Conservation (phyloP, 2,797 vertebrate genomes). For the Trematomus bernacchii region DNA sequence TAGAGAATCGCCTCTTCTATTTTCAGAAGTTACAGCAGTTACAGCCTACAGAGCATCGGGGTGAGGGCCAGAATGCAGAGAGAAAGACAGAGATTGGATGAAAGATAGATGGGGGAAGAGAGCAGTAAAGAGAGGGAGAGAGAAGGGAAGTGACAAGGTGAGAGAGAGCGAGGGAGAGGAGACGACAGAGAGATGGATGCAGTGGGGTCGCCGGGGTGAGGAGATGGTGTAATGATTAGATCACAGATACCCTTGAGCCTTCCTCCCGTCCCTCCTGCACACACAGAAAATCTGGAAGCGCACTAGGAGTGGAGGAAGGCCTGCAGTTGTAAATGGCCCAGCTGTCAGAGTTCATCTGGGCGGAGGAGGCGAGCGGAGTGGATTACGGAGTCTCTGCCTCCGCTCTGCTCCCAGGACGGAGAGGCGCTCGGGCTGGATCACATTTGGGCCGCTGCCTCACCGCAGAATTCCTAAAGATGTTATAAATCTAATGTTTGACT, state of each 20-base stretch:
- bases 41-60: conserved; percentile 45
- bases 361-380: conserved; percentile 64
- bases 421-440: conserved; percentile 12
- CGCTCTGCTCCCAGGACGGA: conserved; percentile 28
- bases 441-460: conserved; percentile 5
- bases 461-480: conserved; percentile 27
- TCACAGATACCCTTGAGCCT: conserved; percentile 82
- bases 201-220: conserved; percentile 75
- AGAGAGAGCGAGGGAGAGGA: conserved; percentile 54
- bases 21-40: conserved; percentile 42
- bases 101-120: conserved; percentile 68
- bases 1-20: conserved; percentile 12
- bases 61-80: conserved; percentile 60
- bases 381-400: conserved; percentile 62
- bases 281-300: conserved; percentile 47
- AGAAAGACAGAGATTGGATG: conserved; percentile 66
- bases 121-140: conserved; percentile 36
- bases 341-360: conserved; percentile 73
- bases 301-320: conserved; percentile 44
- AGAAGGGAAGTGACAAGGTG: conserved; percentile 59
- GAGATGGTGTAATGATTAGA: conserved; percentile 85
- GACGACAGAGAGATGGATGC: conserved; percentile 79
- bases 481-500: conserved; percentile 5
- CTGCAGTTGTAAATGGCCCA: conserved; percentile 66
- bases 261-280: conserved; percentile 50